Percentiles rank a stretch among this genome's conserved stretches.
These are phyloP conservation scores for Beris chalybata DNA, from an alignment of 2,888 invertebrate genomes.

Conservation along the genomic window DNA sequence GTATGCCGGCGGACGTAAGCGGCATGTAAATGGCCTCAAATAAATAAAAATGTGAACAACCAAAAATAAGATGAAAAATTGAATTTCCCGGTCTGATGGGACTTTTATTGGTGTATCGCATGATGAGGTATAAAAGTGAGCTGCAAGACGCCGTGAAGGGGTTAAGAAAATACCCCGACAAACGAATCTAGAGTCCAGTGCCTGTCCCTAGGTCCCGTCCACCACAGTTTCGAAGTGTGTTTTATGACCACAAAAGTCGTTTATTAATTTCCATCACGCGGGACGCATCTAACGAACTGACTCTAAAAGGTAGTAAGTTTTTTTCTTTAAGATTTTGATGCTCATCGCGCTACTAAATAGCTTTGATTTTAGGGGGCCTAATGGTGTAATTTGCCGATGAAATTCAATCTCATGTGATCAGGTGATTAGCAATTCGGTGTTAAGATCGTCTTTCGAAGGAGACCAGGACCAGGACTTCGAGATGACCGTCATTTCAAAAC, in stretches of 20 bases:
- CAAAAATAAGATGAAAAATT: conserved; percentile 28
- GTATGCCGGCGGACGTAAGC: conserved; percentile 10
- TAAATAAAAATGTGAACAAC: conserved; percentile 17
- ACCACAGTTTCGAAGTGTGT: conserved; percentile 6
- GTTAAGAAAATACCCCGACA: conserved; percentile 7
- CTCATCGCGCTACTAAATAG: conserved; percentile 14
- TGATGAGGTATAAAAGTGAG: conserved; percentile 26
- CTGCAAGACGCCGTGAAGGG: too few species aligned
- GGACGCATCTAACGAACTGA: conserved; percentile 10
- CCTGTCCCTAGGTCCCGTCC: neutral
- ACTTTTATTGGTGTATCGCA: conserved; percentile 38
- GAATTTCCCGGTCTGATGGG: conserved; percentile 35
- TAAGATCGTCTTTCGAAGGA: conserved; percentile 10
- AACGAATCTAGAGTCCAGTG: neutral
- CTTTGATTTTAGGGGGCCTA: conserved; percentile 25
- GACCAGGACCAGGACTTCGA: neutral
- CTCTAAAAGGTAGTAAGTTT: conserved; percentile 16
- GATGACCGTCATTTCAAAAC: neutral
- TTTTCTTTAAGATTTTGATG: conserved; percentile 8
- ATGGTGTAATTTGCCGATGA: conserved; percentile 31
- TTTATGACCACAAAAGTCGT: conserved; percentile 15
- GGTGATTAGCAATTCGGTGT: conserved; percentile 36
- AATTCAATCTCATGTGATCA: conserved; percentile 34
- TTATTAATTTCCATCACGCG: conserved; percentile 23
- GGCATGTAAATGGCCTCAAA: conserved; percentile 18